Conservation (phyloP, 1,140 invertebrate genomes). For the Pomphorhynchus laevis region DNA sequence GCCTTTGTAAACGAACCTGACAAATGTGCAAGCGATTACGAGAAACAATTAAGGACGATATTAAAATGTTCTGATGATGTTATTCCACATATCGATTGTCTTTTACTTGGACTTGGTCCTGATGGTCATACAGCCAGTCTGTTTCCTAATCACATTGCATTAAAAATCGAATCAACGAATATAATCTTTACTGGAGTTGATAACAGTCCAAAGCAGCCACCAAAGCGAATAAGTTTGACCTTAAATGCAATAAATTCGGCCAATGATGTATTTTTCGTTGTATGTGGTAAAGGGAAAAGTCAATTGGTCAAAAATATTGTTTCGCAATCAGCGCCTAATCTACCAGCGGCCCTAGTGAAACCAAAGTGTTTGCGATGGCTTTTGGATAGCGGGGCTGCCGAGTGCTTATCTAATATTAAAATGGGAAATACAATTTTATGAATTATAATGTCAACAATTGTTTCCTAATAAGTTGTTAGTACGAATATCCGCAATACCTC, state of each 20-base stretch:
- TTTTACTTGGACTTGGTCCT: slow-evolving; percentile 68
- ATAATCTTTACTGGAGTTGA: slow-evolving; percentile 20
- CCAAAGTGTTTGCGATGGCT: slow-evolving; percentile 34
- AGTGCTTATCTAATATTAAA: no score
- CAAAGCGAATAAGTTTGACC: slow-evolving; percentile 52
- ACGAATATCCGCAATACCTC: no score
- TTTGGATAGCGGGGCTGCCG: slow-evolving; percentile 34
- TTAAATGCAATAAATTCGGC: slow-evolving; percentile 61
- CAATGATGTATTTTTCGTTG: slow-evolving; percentile 39
- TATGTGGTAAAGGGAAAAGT: slow-evolving; percentile 46
- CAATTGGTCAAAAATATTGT: slow-evolving; percentile 37
- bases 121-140: slow-evolving; percentile 93
- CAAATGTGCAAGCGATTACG: slow-evolving; percentile 42
- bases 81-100: slow-evolving; percentile 41
- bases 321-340: slow-evolving; percentile 24
- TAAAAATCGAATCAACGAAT: neutral
- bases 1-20: slow-evolving; percentile 25
- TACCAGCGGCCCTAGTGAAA: slow-evolving; percentile 34
- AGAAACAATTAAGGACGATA: neutral
- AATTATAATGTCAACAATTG: no score
- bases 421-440: no score
- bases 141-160: slow-evolving; percentile 44
- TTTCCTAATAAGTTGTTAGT: no score
- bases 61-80: slow-evolving; percentile 15
- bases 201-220: slow-evolving; percentile 78